These are phyloP conservation scores for Orthosia gracilis DNA, from an alignment of 2,888 invertebrate genomes.

Conservation along the genomic window DNA sequence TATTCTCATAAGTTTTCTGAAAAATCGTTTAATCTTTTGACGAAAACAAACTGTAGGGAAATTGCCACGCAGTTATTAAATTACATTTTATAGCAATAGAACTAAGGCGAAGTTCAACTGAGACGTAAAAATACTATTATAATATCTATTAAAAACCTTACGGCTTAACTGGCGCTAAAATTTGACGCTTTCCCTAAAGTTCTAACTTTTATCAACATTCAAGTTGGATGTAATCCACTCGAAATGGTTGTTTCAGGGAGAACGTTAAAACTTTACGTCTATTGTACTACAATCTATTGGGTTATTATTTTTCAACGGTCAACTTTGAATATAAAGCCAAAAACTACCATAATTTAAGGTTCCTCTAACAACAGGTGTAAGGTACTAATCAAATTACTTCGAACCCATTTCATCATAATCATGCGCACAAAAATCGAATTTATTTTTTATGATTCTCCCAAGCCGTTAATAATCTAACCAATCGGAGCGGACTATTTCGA, in stretches of 20 bases:
- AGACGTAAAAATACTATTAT: slow-evolving; percentile 66
- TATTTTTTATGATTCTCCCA: slow-evolving; percentile 69
- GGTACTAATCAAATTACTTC: slow-evolving; percentile 71
- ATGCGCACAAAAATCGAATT: slow-evolving; percentile 71
- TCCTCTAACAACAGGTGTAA: slow-evolving; percentile 69
- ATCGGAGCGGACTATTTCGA: slow-evolving; percentile 76
- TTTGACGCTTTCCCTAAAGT: slow-evolving; percentile 69
- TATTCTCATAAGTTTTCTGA: neutral
- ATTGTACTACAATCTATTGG: slow-evolving; percentile 68
- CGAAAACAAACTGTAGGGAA: neutral
- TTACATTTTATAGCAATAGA: slow-evolving; percentile 42
- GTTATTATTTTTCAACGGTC: slow-evolving; percentile 65
- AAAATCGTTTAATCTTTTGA: neutral
- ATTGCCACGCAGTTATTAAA: neutral
- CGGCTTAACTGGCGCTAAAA: slow-evolving; percentile 67
- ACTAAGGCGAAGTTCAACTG: slow-evolving; percentile 47
- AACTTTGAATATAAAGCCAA: slow-evolving; percentile 45
- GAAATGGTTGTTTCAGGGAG: slow-evolving; percentile 68
- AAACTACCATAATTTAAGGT: slow-evolving; percentile 55
- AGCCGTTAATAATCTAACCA: slow-evolving; percentile 78
- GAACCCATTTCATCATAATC: slow-evolving; percentile 67
- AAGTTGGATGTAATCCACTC: slow-evolving; percentile 69
- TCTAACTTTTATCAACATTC: slow-evolving; percentile 71
- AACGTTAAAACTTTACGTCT: slow-evolving; percentile 68
- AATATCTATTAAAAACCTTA: slow-evolving; percentile 71